A percentile compares a stretch with the other conserved stretches of the same genome.
Evolutionary conservation across 2,888 invertebrate genomes (phyloP).

Genomic region (Plagiodera versicolora): DNA sequence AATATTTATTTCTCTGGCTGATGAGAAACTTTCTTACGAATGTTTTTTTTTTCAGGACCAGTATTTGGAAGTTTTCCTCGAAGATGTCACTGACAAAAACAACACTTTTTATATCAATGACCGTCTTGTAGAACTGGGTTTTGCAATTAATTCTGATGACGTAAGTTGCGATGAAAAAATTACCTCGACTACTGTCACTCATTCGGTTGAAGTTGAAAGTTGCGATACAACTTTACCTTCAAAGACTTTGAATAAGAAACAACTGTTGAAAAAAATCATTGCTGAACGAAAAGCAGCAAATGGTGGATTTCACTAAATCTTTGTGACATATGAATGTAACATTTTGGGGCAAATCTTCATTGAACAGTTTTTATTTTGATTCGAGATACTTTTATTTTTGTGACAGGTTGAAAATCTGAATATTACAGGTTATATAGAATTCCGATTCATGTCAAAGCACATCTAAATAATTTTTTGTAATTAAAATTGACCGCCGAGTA

Average conservation of each 20-base stretch:
- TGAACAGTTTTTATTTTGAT: too few relatives aligned
- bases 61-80: conserved; percentile 52
- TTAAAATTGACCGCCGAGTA: not conserved
- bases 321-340: not conserved
- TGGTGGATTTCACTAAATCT: not conserved
- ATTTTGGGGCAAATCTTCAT: too few relatives aligned
- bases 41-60: conserved; percentile 32
- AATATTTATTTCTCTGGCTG: too few relatives aligned
- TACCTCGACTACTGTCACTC: too few relatives aligned
- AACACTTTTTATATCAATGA: conserved; percentile 58
- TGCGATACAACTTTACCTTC: not conserved
- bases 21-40: too few relatives aligned
- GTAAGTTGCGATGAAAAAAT: conserved; percentile 41
- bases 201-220: too few relatives aligned
- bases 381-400: too few relatives aligned
- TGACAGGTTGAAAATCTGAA: too few relatives aligned
- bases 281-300: conserved; percentile 8
- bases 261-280: conserved; percentile 15
- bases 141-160: conserved; percentile 51
- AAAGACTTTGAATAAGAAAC: conserved; percentile 10
- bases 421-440: too few relatives aligned
- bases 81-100: conserved; percentile 56
- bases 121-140: conserved; percentile 56
- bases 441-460: too few relatives aligned
- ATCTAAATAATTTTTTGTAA: too few relatives aligned